Evolutionary conservation across 1,140 invertebrate species (phyloP), one percentile per base, ranked within the genome.

Genomic region (Polypedilum vanderplanki): DNA sequence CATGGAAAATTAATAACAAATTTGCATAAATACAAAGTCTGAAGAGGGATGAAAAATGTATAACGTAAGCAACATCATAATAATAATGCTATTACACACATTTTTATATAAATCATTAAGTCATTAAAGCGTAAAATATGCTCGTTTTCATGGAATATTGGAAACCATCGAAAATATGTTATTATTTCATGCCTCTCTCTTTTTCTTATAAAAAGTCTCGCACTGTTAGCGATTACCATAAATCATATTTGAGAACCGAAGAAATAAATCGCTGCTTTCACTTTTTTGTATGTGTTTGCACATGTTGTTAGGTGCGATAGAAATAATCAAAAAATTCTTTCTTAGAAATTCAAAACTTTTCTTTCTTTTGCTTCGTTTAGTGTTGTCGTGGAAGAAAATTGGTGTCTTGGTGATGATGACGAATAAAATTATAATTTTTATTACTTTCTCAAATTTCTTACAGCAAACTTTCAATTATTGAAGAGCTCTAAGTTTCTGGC

Each of bases 41-140:
- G 5, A 33, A 33, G 5, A 33, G 5, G 24, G n/a, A n/a, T n/a
- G n/a, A n/a, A n/a, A n/a, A n/a, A n/a, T n/a, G n/a, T n/a, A n/a
- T n/a, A n/a, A n/a, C n/a, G n/a, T n/a, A n/a, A n/a, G n/a, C n/a
- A 33, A 33, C 24, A 33, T 33, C 24, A 33, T 33, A 33, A 33
- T 33, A 33, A 33, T 33, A 33, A 33, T 33, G 24, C 24, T 33
- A 33, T 33, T 33, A 33, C 5, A 33, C 24, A 33, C 24, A 33
- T 33, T 33, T 57, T 57, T 18, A 70, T 70, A 70, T 70, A 70
- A 70, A 70, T 70, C 65, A 70, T 70, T 70, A 70, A 70, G 65
- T 20, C 65, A 70, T 70, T 70, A 70, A 7, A 18, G 65, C 65
- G 46, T n/a, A 57, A 57, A 57, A 57, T 57, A 12, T 57, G 46